These are phyloP conservation scores for Gadus chalcogrammus DNA, from an alignment of 2,113 vertebrate species.

Conservation along the genomic window DNA sequence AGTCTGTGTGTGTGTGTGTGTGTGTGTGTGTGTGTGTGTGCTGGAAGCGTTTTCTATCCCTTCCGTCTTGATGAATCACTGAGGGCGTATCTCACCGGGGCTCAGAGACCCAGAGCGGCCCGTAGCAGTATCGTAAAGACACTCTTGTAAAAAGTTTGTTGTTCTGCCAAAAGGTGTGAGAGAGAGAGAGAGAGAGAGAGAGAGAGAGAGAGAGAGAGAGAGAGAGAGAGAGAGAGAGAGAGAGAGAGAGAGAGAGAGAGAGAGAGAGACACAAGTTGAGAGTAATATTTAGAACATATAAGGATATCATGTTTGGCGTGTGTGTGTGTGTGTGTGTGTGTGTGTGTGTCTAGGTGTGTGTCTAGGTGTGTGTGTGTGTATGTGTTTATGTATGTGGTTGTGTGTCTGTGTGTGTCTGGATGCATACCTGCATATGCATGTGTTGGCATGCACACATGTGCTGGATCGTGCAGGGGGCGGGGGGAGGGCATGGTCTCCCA, in stretches of 20 bases:
- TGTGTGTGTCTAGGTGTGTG: too few relatives aligned
- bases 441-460: not conserved
- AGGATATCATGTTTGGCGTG: conserved; percentile 32
- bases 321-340: not conserved
- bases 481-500: not conserved
- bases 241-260: not conserved
- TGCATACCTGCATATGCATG: conserved; percentile 3
- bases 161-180: conserved; percentile 19
- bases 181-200: not conserved
- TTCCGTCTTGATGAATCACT: conserved; percentile 23
- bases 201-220: not conserved
- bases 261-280: not conserved
- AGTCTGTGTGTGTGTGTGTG: too few relatives aligned
- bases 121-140: conserved; percentile 54
- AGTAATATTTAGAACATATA: not conserved
- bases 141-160: conserved; percentile 36
- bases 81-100: conserved; percentile 46
- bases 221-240: not conserved
- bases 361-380: conserved; percentile 6
- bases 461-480: not conserved
- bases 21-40: too few relatives aligned
- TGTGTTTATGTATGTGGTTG: conserved; percentile 2
- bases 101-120: conserved; percentile 12
- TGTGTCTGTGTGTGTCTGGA: conserved; percentile 1
- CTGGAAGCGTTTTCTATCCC: conserved; percentile 50